Conservation (phyloP, 2,797 vertebrate species). For the Sebastes vulpes region DNA sequence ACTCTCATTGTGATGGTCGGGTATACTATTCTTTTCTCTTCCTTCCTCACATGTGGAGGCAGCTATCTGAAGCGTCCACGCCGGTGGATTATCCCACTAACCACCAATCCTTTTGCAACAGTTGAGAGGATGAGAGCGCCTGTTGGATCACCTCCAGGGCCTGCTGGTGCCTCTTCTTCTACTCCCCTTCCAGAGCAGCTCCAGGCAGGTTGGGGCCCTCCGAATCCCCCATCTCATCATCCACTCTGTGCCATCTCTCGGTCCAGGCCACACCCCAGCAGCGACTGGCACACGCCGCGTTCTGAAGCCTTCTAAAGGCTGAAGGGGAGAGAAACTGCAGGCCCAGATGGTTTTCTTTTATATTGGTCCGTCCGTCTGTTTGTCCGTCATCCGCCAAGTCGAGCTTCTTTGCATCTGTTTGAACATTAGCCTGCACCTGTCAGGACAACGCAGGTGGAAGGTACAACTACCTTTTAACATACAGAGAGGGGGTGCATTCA, state of each 20-base stretch:
- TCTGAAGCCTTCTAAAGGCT: constrained; percentile 52
- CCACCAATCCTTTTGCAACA: constrained; percentile 85
- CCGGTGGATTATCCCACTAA: constrained; percentile 82
- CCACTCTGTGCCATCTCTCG: constrained; percentile 46
- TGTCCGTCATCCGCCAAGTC: constrained; percentile 21
- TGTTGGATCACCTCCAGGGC: constrained; percentile 79
- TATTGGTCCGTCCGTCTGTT: constrained; percentile 34
- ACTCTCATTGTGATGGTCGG: constrained; percentile 66
- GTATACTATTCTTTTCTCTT: constrained; percentile 58
- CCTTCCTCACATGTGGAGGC: constrained; percentile 70
- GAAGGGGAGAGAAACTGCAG: constrained; percentile 28
- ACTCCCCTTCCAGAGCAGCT: constrained; percentile 60
- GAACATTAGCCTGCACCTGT: constrained; percentile 34
- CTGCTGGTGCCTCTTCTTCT: constrained; percentile 65
- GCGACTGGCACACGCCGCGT: constrained; percentile 41
- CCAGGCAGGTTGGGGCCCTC: constrained; percentile 47
- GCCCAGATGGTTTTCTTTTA: constrained; percentile 58
- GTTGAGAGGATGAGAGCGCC: constrained; percentile 83
- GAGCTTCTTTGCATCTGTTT: constrained; percentile 38
- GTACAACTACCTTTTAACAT: constrained; percentile 36
- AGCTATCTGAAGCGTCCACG: constrained; percentile 83
- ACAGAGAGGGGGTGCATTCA: background rate
- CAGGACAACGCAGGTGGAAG: constrained; percentile 39
- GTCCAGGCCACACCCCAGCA: constrained; percentile 59
- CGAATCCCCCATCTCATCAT: constrained; percentile 64